A percentile compares a stretch with the other conserved stretches of the same genome.
Conservation (phyloP, 2,888 invertebrate genomes). For the Priocnemis perturbator region DNA sequence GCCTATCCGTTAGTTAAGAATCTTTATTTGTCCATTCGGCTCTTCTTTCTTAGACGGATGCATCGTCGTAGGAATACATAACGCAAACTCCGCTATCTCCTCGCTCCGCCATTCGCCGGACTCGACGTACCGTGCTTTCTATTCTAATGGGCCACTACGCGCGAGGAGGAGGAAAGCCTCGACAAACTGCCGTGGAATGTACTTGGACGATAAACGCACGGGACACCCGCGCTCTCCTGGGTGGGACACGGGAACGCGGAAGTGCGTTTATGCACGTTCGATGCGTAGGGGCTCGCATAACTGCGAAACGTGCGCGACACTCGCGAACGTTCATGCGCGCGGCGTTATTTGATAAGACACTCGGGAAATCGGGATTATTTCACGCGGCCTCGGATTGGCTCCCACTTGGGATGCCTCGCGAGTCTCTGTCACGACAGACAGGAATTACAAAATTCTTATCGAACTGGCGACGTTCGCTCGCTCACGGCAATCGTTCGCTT, state of each 20-base stretch:
- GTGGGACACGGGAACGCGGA: slow-evolving; percentile 45
- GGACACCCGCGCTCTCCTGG: slow-evolving; percentile 40
- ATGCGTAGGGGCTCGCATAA: slow-evolving; percentile 44
- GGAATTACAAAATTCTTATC: not conserved
- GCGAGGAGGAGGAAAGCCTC: slow-evolving; percentile 6
- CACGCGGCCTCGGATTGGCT: too few relatives aligned
- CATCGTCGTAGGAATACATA: slow-evolving; percentile 20
- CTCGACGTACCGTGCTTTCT: slow-evolving; percentile 29
- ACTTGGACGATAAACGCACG: slow-evolving; percentile 42
- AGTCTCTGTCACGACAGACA: too few relatives aligned
- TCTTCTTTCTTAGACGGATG: too few relatives aligned
- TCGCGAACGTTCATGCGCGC: too few relatives aligned
- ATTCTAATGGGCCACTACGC: slow-evolving; percentile 28
- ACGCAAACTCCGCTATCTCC: not conserved
- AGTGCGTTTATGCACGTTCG: slow-evolving; percentile 44
- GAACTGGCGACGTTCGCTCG: not conserved
- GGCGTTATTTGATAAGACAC: too few relatives aligned
- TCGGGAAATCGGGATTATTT: not conserved
- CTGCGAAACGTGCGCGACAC: slow-evolving; percentile 33
- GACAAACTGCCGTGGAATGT: slow-evolving; percentile 41
- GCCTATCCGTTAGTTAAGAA: too few relatives aligned
- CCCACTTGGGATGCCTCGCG: too few relatives aligned
- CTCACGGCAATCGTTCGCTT: not conserved
- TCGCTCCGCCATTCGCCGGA: not conserved
- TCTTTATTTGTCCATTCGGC: too few relatives aligned